A percentile compares a stretch with the other conserved stretches of the same genome.
These are phyloP conservation scores for Speoplatyrhinus poulsoni DNA, from an alignment of 2,113 vertebrate species.

Conservation along the genomic window DNA sequence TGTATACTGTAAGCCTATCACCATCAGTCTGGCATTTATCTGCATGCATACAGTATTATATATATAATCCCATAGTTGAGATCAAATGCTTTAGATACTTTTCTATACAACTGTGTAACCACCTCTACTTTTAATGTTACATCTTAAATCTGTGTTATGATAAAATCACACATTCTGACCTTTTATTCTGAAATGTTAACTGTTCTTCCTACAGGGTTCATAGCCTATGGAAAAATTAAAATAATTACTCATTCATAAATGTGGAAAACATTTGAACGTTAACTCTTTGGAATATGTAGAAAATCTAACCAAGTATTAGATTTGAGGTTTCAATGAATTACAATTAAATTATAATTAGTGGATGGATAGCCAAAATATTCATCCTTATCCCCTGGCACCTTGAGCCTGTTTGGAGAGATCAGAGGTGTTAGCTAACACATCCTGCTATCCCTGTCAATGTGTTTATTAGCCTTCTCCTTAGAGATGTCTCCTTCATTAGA, in stretches of 20 bases:
- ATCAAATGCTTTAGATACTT: not conserved
- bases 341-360: not conserved
- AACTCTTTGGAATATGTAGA: not conserved
- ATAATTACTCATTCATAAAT: too few species aligned
- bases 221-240: too few species aligned
- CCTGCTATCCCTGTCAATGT: constrained; percentile 42
- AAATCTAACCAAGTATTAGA: too few species aligned
- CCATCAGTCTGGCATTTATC: not conserved
- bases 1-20: not conserved
- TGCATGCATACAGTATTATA: not conserved
- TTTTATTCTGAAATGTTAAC: too few species aligned
- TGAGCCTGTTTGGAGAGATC: constrained; percentile 32
- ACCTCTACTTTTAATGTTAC: not conserved
- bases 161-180: too few species aligned
- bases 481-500: constrained; percentile 59
- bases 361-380: constrained; percentile 36
- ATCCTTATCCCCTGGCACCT: constrained; percentile 6
- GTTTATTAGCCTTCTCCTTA: constrained; percentile 44
- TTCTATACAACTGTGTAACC: not conserved
- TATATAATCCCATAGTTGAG: not conserved
- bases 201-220: too few species aligned
- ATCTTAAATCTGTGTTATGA: not conserved
- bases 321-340: too few species aligned
- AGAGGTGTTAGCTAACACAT: constrained; percentile 55
- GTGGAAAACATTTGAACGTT: not conserved